These are phyloP conservation scores for Sarcophaga peregrina DNA, from an alignment of 1,140 invertebrate species.

Conservation along the genomic window DNA sequence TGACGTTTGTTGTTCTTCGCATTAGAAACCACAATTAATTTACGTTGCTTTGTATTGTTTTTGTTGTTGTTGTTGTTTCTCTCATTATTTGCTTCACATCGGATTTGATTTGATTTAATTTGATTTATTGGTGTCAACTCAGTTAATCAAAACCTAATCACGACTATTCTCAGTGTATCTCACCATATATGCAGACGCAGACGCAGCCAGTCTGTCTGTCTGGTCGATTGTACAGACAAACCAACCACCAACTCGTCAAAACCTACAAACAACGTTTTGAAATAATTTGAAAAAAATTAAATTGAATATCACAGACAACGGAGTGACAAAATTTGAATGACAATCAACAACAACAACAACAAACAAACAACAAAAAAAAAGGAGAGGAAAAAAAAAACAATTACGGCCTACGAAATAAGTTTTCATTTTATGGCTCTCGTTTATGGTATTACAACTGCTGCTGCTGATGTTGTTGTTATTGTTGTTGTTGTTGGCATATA, in stretches of 20 bases:
- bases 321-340: not conserved
- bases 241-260: too few relatives aligned
- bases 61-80: too few relatives aligned
- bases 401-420: not conserved
- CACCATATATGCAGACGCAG: too few relatives aligned
- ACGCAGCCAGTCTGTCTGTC: too few relatives aligned
- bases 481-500: conserved; percentile 2
- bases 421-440: too few relatives aligned
- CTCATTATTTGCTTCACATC: too few relatives aligned
- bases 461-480: not conserved
- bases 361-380: too few relatives aligned
- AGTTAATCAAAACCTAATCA: conserved; percentile 3
- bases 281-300: not conserved
- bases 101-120: not conserved
- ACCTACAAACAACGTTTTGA: not conserved
- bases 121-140: conserved; percentile 14
- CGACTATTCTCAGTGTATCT: too few relatives aligned
- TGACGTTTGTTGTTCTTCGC: too few relatives aligned
- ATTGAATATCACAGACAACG: not conserved
- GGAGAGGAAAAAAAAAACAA: not conserved
- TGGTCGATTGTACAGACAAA: too few relatives aligned
- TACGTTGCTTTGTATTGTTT: not conserved
- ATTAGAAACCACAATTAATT: not conserved
- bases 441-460: too few relatives aligned
- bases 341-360: not conserved